These are phyloP conservation scores for Masnerella sp. DNA, from an alignment of 2,888 invertebrate species.

Conservation along the genomic window DNA sequence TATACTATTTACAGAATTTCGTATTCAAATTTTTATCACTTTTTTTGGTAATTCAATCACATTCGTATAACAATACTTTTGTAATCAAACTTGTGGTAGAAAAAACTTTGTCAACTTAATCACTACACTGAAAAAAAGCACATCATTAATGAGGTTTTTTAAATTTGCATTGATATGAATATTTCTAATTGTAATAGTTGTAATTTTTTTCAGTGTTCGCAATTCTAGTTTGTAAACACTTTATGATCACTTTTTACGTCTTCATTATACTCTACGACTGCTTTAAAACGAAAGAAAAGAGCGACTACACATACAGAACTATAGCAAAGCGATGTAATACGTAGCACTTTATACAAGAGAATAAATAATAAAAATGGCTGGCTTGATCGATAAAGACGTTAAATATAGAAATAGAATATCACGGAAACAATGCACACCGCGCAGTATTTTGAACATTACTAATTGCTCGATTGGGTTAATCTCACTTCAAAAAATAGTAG, in stretches of 20 bases:
- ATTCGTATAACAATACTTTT: no score
- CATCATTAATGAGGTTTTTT: no score
- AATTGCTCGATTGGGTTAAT: neutral
- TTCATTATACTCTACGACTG: conserved; percentile 33
- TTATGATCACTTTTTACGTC: conserved; percentile 28
- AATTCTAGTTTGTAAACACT: conserved; percentile 20
- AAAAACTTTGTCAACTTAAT: no score
- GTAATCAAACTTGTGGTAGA: no score
- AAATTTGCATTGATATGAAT: conserved; percentile 2
- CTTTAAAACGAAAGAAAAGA: conserved; percentile 41
- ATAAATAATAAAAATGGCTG: conserved; percentile 58
- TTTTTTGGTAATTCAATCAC: neutral
- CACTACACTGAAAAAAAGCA: no score
- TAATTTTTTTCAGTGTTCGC: neutral
- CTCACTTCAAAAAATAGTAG: neutral
- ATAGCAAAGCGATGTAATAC: conserved; percentile 58
- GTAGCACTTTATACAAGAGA: conserved; percentile 59
- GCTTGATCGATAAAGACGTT: conserved; percentile 52
- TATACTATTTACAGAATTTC: conserved; percentile 24
- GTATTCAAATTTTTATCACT: neutral
- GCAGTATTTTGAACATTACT: conserved; percentile 16
- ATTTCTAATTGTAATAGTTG: no score
- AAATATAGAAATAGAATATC: conserved; percentile 54
- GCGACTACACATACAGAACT: conserved; percentile 51
- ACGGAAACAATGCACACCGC: conserved; percentile 11